These are phyloP conservation scores for Metaphire vulgaris DNA, from an alignment of 1,140 invertebrate genomes.

Conservation along the genomic window DNA sequence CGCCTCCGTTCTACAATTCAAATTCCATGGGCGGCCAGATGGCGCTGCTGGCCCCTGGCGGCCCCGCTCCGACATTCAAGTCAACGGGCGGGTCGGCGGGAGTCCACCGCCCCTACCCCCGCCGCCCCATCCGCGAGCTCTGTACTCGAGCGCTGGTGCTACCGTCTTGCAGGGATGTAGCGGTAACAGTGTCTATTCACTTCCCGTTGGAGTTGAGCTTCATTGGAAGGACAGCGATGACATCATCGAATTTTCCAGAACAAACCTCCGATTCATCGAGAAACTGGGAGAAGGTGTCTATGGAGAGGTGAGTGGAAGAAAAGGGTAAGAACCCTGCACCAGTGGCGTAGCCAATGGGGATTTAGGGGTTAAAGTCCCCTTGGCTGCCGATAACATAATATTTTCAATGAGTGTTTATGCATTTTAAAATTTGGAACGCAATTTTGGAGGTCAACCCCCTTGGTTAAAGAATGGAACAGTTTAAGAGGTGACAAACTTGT, in stretches of 20 bases:
- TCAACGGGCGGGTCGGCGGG: constrained; percentile 19
- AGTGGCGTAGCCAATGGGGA: no score
- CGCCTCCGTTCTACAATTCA: constrained; percentile 47
- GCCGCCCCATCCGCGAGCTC: constrained; percentile 44
- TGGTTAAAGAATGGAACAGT: no score
- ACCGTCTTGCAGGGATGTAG: constrained; percentile 55
- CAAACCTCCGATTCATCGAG: constrained; percentile 68
- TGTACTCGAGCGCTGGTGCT: constrained; percentile 63
- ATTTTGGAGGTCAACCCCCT: no score
- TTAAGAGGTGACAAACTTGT: no score
- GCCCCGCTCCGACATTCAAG: not conserved
- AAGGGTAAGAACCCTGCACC: no score
- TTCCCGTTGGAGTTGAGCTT: constrained; percentile 48
- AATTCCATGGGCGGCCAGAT: constrained; percentile 16
- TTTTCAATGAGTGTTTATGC: no score
- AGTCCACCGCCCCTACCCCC: constrained; percentile 45
- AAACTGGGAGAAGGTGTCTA: constrained; percentile 74
- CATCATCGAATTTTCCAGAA: constrained; percentile 61
- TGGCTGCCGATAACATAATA: no score
- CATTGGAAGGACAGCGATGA: constrained; percentile 36
- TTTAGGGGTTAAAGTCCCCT: no score
- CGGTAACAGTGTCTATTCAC: constrained; percentile 53
- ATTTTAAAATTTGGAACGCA: no score
- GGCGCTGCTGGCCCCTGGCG: not conserved
- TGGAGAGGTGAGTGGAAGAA: constrained; percentile 69